These are phyloP conservation scores for Plagiodera versicolora DNA, from an alignment of 2,888 invertebrate species.

Conservation along the genomic window DNA sequence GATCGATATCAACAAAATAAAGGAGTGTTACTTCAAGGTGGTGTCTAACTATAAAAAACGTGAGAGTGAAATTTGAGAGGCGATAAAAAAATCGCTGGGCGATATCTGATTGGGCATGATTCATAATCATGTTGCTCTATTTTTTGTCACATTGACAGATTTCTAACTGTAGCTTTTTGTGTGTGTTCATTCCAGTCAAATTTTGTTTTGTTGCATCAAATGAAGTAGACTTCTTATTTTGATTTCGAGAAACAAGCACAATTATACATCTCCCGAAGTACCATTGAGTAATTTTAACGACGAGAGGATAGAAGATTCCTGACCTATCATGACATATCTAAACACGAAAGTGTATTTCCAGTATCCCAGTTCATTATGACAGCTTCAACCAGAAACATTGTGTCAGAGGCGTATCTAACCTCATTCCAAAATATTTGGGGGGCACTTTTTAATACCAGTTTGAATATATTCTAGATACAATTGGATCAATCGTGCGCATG, in stretches of 20 bases:
- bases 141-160: too few species aligned
- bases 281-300: conserved; percentile 22
- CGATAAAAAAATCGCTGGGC: not conserved
- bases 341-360: not conserved
- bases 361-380: too few species aligned
- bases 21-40: not conserved
- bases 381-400: too few species aligned
- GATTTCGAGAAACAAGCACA: not conserved
- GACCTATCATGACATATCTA: conserved; percentile 43
- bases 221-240: too few species aligned
- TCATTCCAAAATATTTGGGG: too few species aligned
- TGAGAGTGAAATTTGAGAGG: not conserved
- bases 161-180: too few species aligned
- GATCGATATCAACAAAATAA: not conserved
- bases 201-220: too few species aligned
- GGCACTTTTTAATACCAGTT: too few species aligned
- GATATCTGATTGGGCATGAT: not conserved
- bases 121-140: too few species aligned
- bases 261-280: not conserved
- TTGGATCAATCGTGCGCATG: too few species aligned
- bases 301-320: conserved; percentile 37
- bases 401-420: not conserved
- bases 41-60: not conserved
- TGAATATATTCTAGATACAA: too few species aligned
- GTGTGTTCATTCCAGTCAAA: too few species aligned